Evolutionary conservation across 2,113 vertebrate genomes (phyloP).

Genomic region (Solea solea): DNA sequence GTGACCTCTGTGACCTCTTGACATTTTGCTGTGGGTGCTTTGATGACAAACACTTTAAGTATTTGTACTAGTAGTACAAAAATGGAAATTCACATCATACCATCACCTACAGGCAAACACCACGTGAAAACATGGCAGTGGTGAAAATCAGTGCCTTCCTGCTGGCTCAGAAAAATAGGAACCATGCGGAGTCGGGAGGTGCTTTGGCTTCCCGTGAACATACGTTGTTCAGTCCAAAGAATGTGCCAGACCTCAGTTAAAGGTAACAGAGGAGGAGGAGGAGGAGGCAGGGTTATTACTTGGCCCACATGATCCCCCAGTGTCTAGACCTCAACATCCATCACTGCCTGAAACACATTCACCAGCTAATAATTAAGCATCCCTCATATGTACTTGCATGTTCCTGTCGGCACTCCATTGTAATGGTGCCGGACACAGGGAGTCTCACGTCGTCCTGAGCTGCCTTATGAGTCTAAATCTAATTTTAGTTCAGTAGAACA

Average conservation of each 20-base stretch:
- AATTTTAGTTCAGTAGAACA: conserved; percentile 27
- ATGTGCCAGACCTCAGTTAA: conserved; percentile 37
- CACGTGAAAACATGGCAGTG: conserved; percentile 40
- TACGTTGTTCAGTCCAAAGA: conserved; percentile 20
- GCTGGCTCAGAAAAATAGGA: conserved; percentile 37
- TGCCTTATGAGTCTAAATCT: conserved; percentile 4
- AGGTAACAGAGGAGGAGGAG: conserved; percentile 1
- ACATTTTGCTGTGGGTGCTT: background rate
- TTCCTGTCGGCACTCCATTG: background rate
- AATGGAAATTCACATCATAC: too few species aligned
- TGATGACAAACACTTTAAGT: background rate
- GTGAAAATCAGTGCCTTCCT: conserved; percentile 38
- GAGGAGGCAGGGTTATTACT: conserved; percentile 1
- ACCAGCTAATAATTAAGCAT: conserved; percentile 33
- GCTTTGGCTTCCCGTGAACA: conserved; percentile 17
- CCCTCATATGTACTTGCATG: conserved; percentile 19
- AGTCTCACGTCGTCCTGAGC: conserved; percentile 35
- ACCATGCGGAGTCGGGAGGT: conserved; percentile 26
- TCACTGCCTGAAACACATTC: conserved; percentile 40
- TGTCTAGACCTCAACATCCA: conserved; percentile 32
- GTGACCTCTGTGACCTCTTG: background rate
- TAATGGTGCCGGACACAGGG: background rate
- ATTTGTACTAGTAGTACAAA: too few species aligned
- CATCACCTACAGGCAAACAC: background rate
- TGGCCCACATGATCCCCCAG: conserved; percentile 21